Evolutionary conservation across 92 coral and sea anemone species (phyloP), one percentile per base, ranked within the genome.

Genomic region (Porites lobata): DNA sequence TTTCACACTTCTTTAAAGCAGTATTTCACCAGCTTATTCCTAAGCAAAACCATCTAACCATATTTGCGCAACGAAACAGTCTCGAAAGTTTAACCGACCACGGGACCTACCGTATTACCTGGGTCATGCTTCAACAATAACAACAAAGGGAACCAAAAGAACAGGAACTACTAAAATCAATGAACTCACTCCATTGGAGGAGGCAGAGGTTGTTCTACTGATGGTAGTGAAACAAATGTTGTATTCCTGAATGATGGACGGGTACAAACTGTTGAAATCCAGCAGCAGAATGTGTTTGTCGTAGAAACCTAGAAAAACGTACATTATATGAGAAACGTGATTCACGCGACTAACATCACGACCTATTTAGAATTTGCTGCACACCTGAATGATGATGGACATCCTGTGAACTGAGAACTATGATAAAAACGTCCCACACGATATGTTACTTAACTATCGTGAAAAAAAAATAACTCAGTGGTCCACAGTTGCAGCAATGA

Each of bases 251-350:
- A 97, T 97, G 78, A 97, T 97, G 66, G 99, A 97, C 62, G 99
- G 99, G 81, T 97, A 97, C 92, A 97, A 72, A 89, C 99, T 97
- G 96, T 97, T 97, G 96, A 97, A 97, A 81, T 97, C 99, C 88
- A 97, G 84, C 87, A 97, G 72, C 85, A 97, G 82, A 76, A 97
- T 95, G 76, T 90, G 96, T 93, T 95, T 97, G 98, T 97, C 99
- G 80, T 97, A 97, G 90, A 92, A 97, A 91, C 99, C 99, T 97
- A 75, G 56, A 69, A 64, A 53, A 78, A 69, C 21, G 29, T 32
- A 66, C 43, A 53, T 65, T 69, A 69, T 7, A 69, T 4, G 50
- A 29, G 52, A 6, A 69, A 12, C 14, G 32, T 12, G 50, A 13
- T 69, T 12, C 20, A 61, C 18, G 15, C 65, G 7, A 14, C 65